These are phyloP conservation scores for Phenganax marumi DNA, from an alignment of 92 coral and sea anemone genomes.

Conservation along the genomic window DNA sequence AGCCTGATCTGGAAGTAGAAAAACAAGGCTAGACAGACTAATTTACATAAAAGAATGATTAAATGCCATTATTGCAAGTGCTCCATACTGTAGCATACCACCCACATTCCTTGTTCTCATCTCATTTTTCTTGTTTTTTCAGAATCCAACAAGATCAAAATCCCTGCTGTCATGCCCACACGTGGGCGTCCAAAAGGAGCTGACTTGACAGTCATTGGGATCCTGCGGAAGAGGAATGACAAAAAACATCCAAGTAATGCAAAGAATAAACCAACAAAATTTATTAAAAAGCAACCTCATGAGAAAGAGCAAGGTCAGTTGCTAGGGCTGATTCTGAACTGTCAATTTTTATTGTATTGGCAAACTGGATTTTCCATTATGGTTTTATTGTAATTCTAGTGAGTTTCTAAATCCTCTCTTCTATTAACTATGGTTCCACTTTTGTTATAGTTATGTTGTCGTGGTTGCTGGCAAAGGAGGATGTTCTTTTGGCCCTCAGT, in stretches of 20 bases:
- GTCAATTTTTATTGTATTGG: no score
- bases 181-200: conserved; percentile 52
- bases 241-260: neutral
- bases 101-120: neutral
- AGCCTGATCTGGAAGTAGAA: no score
- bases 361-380: no score
- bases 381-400: no score
- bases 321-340: neutral
- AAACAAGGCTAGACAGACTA: no score
- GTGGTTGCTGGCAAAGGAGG: no score
- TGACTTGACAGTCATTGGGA: conserved; percentile 43
- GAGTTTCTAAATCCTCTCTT: no score
- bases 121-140: neutral
- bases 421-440: no score
- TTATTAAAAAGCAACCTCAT: neutral
- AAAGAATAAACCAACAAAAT: no score
- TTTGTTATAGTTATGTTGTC: neutral
- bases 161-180: conserved; percentile 12
- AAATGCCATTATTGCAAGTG: no score
- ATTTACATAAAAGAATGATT: no score
- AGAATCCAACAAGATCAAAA: neutral
- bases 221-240: neutral
- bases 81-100: no score
- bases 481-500: neutral
- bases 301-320: neutral